Percentiles rank a stretch among this genome's conserved stretches.
These are phyloP conservation scores for Channallabes apus DNA, from an alignment of 2,797 vertebrate genomes.

Conservation along the genomic window DNA sequence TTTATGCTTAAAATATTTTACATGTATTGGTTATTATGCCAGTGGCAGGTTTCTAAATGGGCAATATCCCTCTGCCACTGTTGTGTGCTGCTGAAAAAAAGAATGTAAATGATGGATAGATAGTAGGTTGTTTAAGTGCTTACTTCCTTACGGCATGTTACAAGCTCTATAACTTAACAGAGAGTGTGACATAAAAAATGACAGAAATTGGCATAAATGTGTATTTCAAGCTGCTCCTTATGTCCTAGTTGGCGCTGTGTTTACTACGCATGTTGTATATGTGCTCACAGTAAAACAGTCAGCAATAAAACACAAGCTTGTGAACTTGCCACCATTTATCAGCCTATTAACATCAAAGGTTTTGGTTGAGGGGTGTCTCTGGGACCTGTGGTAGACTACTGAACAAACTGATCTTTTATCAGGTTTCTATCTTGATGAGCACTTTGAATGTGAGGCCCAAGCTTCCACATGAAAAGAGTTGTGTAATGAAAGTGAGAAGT, in stretches of 20 bases:
- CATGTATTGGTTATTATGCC: too few relatives aligned
- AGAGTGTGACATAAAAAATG: neutral
- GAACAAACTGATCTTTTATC: slow-evolving; percentile 15
- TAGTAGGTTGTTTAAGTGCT: neutral
- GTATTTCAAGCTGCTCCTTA: neutral
- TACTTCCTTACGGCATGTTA: neutral
- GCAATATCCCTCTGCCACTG: neutral
- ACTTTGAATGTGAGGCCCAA: slow-evolving; percentile 30
- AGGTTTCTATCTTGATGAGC: slow-evolving; percentile 5
- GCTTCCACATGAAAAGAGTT: slow-evolving; percentile 47
- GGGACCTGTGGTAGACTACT: neutral
- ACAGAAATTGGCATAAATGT: neutral
- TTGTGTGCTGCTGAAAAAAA: neutral
- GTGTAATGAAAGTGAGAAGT: slow-evolving; percentile 45
- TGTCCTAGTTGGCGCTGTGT: neutral
- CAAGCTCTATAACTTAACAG: neutral
- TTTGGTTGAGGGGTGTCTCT: neutral
- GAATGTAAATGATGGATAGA: neutral
- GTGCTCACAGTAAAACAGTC: neutral
- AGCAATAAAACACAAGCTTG: slow-evolving; percentile 3
- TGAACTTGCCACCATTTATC: neutral
- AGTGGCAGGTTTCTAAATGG: neutral
- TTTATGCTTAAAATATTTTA: neutral
- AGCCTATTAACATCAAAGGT: slow-evolving; percentile 10
- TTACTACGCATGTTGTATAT: slow-evolving; percentile 1